Conservation (phyloP, 2,888 invertebrate genomes). For the Pogonocherus hispidulus region DNA sequence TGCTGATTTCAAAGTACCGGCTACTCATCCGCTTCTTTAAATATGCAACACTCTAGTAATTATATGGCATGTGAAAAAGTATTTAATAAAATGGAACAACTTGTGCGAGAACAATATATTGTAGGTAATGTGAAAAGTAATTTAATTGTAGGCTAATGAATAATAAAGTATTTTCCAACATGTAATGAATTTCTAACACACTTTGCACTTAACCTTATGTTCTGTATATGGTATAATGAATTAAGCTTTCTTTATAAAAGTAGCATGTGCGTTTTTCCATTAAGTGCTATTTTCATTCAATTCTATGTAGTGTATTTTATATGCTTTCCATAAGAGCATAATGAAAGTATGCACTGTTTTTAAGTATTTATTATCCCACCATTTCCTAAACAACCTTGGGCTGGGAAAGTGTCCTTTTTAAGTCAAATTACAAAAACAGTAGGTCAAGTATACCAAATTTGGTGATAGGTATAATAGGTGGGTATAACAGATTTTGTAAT, state of each 20-base stretch:
- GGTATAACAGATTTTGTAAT: too few species aligned
- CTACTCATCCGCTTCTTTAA: not conserved
- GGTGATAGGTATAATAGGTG: too few species aligned
- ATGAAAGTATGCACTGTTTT: not conserved
- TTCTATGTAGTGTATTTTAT: not conserved
- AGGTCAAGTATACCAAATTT: too few species aligned
- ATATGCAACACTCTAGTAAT: not conserved
- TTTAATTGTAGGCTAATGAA: conserved; percentile 36
- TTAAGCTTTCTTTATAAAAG: conserved; percentile 31
- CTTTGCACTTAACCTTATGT: conserved; percentile 28
- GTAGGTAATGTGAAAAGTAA: conserved; percentile 21
- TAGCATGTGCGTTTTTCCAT: not conserved
- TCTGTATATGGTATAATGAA: conserved; percentile 14
- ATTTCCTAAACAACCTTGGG: not conserved
- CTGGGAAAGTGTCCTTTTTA: not conserved
- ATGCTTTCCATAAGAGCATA: not conserved
- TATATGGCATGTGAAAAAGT: not conserved
- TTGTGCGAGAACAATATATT: not conserved
- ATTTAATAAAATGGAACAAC: not conserved
- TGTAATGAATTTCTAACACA: conserved; percentile 32
- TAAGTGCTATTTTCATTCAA: not conserved
- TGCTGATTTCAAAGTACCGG: not conserved
- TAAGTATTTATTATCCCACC: too few species aligned
- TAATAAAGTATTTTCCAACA: conserved; percentile 20
- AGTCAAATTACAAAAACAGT: not conserved